Percentiles rank a stretch among this genome's conserved stretches.
phyloP scores from a whole-genome alignment of 1,140 invertebrate species.

The Berghia stephanieae region DNA sequence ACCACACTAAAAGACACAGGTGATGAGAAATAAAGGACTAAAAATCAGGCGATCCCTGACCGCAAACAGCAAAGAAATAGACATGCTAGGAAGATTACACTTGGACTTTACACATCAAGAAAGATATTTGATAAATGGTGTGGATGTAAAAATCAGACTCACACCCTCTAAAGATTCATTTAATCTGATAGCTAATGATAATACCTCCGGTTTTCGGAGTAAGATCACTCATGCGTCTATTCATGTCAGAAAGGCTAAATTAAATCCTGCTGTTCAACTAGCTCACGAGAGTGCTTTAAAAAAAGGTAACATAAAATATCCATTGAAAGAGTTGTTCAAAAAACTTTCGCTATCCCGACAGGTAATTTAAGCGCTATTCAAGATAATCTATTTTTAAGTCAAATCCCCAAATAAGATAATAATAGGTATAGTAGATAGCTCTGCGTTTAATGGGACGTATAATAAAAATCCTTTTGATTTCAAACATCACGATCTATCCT shows the following conservation, averaged over 20 bases:
- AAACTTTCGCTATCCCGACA: neutral
- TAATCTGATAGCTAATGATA: slow-evolving; percentile 3
- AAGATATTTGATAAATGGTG: too few relatives aligned
- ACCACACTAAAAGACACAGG: neutral
- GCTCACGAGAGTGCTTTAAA: too few relatives aligned
- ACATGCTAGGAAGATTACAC: slow-evolving; percentile 21
- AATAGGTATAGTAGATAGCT: slow-evolving; percentile 8
- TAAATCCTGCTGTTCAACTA: neutral
- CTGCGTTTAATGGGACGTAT: slow-evolving; percentile 8
- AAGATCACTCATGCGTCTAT: neutral
- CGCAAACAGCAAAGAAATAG: neutral
- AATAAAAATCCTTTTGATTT: slow-evolving; percentile 15
- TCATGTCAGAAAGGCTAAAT: slow-evolving; percentile 13
- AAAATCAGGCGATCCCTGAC: neutral
- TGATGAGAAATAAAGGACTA: neutral
- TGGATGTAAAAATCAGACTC: slow-evolving; percentile 17
- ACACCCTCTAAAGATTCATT: neutral
- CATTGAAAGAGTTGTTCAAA: neutral
- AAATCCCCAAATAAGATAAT: neutral
- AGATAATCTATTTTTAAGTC: slow-evolving; percentile 22
- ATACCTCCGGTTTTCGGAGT: neutral
- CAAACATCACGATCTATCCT: neutral
- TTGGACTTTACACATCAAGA: neutral
- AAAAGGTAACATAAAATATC: too few relatives aligned
- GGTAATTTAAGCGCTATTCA: neutral